phyloP scores from a whole-genome alignment of 1,140 invertebrate genomes.

The Aradophagus sp. region DNA sequence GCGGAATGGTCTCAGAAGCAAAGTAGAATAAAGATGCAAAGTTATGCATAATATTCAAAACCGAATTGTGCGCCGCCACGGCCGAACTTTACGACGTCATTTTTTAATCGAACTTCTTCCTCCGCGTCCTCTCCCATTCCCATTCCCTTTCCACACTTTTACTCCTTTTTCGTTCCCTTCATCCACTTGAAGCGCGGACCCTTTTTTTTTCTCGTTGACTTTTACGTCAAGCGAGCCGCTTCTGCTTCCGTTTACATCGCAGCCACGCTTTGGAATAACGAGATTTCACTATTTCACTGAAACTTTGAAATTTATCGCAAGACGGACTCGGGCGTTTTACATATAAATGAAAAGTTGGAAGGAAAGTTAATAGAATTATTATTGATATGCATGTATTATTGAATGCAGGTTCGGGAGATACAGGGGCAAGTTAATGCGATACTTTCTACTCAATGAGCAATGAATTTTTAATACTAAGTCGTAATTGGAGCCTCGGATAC shows the following conservation, averaged over 20 bases:
- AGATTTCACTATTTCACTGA: constrained; percentile 58
- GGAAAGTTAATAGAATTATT: constrained; percentile 55
- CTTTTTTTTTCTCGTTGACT: constrained; percentile 12
- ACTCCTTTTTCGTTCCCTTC: too few species aligned
- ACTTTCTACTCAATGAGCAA: constrained; percentile 33
- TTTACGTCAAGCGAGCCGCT: constrained; percentile 35
- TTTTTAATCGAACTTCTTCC: constrained; percentile 45
- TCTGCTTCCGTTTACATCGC: constrained; percentile 53
- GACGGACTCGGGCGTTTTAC: constrained; percentile 46
- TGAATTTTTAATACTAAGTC: constrained; percentile 24
- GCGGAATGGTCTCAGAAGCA: constrained; percentile 23
- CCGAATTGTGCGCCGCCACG: constrained; percentile 14
- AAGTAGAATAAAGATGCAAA: constrained; percentile 57
- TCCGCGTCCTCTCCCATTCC: background rate
- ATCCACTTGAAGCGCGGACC: too few species aligned
- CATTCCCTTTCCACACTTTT: too few species aligned
- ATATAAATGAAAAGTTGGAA: constrained; percentile 57
- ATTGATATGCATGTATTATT: constrained; percentile 48
- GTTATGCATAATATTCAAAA: constrained; percentile 62
- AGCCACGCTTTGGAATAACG: constrained; percentile 50
- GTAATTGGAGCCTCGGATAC: constrained; percentile 12
- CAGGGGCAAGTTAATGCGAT: constrained; percentile 42
- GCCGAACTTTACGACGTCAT: constrained; percentile 36
- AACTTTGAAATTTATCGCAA: constrained; percentile 58
- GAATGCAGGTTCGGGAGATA: constrained; percentile 27